phyloP scores from a whole-genome alignment of 2,113 vertebrate species.

The Canis aureus region DNA sequence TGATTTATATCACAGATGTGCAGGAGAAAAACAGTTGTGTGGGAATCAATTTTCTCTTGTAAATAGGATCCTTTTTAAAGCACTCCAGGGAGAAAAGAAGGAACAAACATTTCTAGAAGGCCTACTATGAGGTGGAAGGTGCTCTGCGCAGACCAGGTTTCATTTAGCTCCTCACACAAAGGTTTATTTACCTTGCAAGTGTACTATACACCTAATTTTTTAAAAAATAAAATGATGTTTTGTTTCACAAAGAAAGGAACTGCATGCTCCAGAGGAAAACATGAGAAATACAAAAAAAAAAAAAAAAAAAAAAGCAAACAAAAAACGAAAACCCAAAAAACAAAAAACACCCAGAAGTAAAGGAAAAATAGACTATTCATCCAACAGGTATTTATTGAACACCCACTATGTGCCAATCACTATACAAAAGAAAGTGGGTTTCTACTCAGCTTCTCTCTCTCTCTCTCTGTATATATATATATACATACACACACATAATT shows the following conservation, averaged over 20 bases:
- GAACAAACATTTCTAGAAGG: not conserved
- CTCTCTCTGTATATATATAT: not conserved
- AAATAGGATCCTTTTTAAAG: constrained; percentile 26
- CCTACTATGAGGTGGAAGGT: not conserved
- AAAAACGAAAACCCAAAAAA: not conserved
- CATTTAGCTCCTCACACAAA: no score
- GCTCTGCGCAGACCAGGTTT: not conserved
- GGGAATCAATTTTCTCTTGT: constrained; percentile 4
- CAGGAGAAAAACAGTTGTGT: not conserved
- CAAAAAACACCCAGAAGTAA: not conserved
- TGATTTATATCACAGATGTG: not conserved
- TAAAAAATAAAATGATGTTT: not conserved
- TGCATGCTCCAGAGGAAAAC: not conserved
- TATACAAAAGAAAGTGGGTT: not conserved
- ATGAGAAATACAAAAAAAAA: not conserved
- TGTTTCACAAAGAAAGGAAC: not conserved
- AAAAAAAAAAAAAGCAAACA: not conserved
- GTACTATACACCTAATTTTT: not conserved
- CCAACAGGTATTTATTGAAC: not conserved
- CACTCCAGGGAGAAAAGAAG: constrained; percentile 1
- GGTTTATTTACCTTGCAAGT: constrained; percentile 6
- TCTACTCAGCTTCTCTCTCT: not conserved
- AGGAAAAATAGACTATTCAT: not conserved
- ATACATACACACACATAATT: not conserved
- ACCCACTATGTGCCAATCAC: not conserved